Evolutionary conservation across 2,797 vertebrate genomes (phyloP).

Genomic region (Gymnoscopelus braueri): DNA sequence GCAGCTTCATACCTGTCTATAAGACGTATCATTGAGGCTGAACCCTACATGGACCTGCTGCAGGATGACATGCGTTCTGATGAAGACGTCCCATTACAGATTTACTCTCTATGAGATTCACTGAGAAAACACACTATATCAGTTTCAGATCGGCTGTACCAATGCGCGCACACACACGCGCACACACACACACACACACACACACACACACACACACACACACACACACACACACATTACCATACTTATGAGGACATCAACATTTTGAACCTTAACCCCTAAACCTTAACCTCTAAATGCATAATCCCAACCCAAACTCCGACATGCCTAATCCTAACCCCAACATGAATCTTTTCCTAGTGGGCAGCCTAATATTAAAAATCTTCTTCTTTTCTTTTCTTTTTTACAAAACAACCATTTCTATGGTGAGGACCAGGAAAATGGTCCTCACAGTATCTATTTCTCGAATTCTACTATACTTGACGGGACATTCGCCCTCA

Average conservation of each 20-base stretch:
- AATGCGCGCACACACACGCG: slow-evolving; percentile 53
- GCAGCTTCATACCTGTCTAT: slow-evolving; percentile 7
- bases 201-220: slow-evolving; percentile 27
- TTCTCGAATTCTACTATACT: too few relatives aligned
- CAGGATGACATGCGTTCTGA: slow-evolving; percentile 26
- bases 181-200: slow-evolving; percentile 70
- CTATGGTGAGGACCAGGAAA: slow-evolving; percentile 40
- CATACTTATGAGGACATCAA: too few relatives aligned
- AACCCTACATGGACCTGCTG: slow-evolving; percentile 21
- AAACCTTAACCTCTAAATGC: too few relatives aligned
- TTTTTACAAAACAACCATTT: not conserved
- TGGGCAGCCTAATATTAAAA: too few relatives aligned
- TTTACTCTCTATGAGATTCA: slow-evolving; percentile 55
- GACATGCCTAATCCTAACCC: too few relatives aligned
- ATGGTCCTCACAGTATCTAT: too few relatives aligned
- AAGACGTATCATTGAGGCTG: slow-evolving; percentile 6
- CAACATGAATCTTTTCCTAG: too few relatives aligned
- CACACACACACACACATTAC: too few relatives aligned
- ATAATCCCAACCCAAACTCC: too few relatives aligned
- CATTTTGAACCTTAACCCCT: too few relatives aligned
- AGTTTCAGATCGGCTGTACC: slow-evolving; percentile 73
- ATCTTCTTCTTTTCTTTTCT: too few relatives aligned
- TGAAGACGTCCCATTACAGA: slow-evolving; percentile 36
- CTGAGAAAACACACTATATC: slow-evolving; percentile 66
- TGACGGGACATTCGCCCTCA: too few relatives aligned